Evolutionary conservation across 1,140 invertebrate genomes (phyloP).

Genomic region (Anastatus disparis): DNA sequence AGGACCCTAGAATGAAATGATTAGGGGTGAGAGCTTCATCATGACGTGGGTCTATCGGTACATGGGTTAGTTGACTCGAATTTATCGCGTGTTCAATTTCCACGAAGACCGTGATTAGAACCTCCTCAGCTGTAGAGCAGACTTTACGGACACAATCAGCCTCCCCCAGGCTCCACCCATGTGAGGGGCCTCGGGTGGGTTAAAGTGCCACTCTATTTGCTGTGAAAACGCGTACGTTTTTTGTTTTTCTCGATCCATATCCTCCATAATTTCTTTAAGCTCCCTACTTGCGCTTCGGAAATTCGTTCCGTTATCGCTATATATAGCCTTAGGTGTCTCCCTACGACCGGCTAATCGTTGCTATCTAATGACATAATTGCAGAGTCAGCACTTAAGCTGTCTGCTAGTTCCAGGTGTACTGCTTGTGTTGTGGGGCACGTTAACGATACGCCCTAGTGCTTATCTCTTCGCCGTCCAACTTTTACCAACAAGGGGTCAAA

Average conservation of each 20-base stretch:
- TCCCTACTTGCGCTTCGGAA: constrained; percentile 11
- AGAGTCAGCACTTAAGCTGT: constrained; percentile 40
- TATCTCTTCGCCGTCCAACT: constrained; percentile 46
- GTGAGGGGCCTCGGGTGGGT: too few relatives aligned
- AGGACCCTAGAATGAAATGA: constrained; percentile 50
- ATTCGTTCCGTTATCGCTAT: constrained; percentile 52
- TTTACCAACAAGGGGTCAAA: constrained; percentile 43
- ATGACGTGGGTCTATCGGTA: constrained; percentile 38
- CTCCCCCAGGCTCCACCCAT: constrained; percentile 11
- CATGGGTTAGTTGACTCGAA: too few relatives aligned
- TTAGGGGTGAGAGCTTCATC: constrained; percentile 43
- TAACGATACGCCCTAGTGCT: constrained; percentile 55
- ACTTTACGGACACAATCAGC: constrained; percentile 31
- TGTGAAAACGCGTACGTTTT: neutral
- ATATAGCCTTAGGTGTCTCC: constrained; percentile 31
- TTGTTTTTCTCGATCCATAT: constrained; percentile 30
- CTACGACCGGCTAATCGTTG: constrained; percentile 45
- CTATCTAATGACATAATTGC: constrained; percentile 45
- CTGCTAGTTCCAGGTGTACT: constrained; percentile 48
- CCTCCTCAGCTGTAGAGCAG: constrained; percentile 22
- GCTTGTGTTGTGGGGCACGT: constrained; percentile 47
- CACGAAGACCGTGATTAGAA: constrained; percentile 28
- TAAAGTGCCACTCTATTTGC: constrained; percentile 5
- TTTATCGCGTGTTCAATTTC: constrained; percentile 32
- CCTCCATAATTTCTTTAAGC: neutral